Evolutionary conservation across 2,113 vertebrate species (phyloP).

Genomic region (Lota lota): DNA sequence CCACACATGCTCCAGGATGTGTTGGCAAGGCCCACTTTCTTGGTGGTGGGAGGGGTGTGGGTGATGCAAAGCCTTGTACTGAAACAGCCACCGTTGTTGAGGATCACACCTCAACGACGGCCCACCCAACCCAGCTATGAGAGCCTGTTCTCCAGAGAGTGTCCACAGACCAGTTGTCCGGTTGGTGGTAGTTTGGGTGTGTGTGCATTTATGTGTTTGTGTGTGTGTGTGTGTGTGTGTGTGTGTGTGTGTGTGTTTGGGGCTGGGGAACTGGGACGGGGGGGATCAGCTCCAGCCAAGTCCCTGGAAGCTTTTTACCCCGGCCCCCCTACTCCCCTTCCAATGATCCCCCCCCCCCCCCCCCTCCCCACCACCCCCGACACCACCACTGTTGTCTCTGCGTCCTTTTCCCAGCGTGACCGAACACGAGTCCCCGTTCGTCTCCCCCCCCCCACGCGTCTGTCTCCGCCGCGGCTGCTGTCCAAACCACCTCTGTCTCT

Average conservation of each 20-base stretch:
- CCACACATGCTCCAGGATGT: background rate
- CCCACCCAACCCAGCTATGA: background rate
- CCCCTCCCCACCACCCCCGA: background rate
- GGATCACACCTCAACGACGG: background rate
- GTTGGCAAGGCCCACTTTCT: too few species aligned
- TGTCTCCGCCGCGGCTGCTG: too few species aligned
- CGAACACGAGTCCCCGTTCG: conserved; percentile 49
- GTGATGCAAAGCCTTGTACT: too few species aligned
- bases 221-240: too few species aligned
- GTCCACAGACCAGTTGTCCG: conserved; percentile 45
- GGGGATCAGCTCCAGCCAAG: conserved; percentile 41
- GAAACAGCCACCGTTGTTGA: background rate
- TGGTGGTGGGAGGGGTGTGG: too few species aligned
- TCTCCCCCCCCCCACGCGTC: conserved; percentile 26
- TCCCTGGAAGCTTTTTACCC: conserved; percentile 37
- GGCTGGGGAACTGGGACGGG: background rate
- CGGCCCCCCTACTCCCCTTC: background rate
- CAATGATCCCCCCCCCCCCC: background rate
- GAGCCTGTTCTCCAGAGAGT: background rate
- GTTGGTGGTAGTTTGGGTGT: background rate
- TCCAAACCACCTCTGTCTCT: too few species aligned
- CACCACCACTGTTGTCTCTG: conserved; percentile 4
- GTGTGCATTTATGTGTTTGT: too few species aligned
- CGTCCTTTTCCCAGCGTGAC: conserved; percentile 31
- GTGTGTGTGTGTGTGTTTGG: background rate